Percentiles rank a stretch among this genome's conserved stretches.
These are phyloP conservation scores for Philypnodon macrostomus DNA, from an alignment of 2,797 vertebrate species.

Conservation along the genomic window DNA sequence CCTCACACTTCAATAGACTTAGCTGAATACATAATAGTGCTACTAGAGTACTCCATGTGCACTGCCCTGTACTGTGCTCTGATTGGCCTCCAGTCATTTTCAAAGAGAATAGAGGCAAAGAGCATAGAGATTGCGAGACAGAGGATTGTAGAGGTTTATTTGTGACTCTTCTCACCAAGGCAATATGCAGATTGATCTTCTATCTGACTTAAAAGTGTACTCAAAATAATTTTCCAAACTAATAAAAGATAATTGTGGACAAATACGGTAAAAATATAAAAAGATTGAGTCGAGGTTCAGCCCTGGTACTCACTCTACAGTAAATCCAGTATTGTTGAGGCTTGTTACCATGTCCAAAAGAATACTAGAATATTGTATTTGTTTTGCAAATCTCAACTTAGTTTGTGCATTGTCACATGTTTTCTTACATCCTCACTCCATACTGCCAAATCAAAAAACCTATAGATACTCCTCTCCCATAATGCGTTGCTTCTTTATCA, in stretches of 20 bases:
- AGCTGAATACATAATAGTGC: slow-evolving; percentile 25
- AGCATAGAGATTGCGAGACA: background rate
- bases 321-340: too few species aligned
- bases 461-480: slow-evolving; percentile 14
- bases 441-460: slow-evolving; percentile 4
- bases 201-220: too few species aligned
- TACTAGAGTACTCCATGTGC: background rate
- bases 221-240: too few species aligned
- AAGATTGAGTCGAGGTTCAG: too few species aligned
- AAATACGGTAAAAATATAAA: too few species aligned
- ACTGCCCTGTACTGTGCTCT: slow-evolving; percentile 21
- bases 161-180: slow-evolving; percentile 38
- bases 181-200: too few species aligned
- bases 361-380: too few species aligned
- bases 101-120: slow-evolving; percentile 21
- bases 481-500: slow-evolving; percentile 41
- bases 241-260: too few species aligned
- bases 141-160: background rate
- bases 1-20: slow-evolving; percentile 16
- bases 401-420: too few species aligned
- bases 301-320: too few species aligned
- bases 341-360: too few species aligned
- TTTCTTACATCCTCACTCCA: slow-evolving; percentile 48
- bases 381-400: too few species aligned
- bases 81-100: slow-evolving; percentile 20